Evolutionary conservation across 2,113 vertebrate species (phyloP).

Genomic region (Ranitomeya imitator): DNA sequence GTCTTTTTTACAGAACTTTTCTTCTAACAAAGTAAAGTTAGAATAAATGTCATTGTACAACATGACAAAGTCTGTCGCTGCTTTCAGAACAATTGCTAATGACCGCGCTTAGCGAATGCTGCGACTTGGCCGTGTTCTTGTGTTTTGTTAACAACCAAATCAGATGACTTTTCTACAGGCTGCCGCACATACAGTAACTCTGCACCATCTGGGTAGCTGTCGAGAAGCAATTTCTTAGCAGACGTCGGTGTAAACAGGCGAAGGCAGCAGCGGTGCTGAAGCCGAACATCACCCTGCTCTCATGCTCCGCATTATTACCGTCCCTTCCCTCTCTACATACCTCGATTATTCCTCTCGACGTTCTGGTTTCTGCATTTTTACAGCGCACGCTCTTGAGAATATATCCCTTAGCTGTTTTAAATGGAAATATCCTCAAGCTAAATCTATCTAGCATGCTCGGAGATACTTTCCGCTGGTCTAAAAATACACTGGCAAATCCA

Average conservation of each 20-base stretch:
- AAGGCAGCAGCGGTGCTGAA: neutral
- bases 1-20: neutral
- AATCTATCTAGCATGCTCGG: neutral
- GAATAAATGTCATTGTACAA: neutral
- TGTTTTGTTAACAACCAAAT: slow-evolving; percentile 50
- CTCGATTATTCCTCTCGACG: neutral
- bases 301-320: slow-evolving; percentile 9
- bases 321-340: neutral
- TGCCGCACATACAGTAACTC: slow-evolving; percentile 6
- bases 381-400: slow-evolving; percentile 1
- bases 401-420: slow-evolving; percentile 5
- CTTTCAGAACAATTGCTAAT: slow-evolving; percentile 2
- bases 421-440: slow-evolving; percentile 32
- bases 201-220: slow-evolving; percentile 42
- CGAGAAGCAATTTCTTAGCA: slow-evolving; percentile 32
- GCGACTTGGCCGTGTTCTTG: slow-evolving; percentile 11
- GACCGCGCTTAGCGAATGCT: neutral
- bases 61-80: neutral
- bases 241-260: neutral
- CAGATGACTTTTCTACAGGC: slow-evolving; percentile 36
- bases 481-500: slow-evolving; percentile 10
- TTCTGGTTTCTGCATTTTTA: slow-evolving; percentile 19
- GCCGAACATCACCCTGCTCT: slow-evolving; percentile 12
- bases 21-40: neutral
- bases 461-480: neutral